phyloP scores from a whole-genome alignment of 2,113 vertebrate species.

The Chascanopsetta lugubris region DNA sequence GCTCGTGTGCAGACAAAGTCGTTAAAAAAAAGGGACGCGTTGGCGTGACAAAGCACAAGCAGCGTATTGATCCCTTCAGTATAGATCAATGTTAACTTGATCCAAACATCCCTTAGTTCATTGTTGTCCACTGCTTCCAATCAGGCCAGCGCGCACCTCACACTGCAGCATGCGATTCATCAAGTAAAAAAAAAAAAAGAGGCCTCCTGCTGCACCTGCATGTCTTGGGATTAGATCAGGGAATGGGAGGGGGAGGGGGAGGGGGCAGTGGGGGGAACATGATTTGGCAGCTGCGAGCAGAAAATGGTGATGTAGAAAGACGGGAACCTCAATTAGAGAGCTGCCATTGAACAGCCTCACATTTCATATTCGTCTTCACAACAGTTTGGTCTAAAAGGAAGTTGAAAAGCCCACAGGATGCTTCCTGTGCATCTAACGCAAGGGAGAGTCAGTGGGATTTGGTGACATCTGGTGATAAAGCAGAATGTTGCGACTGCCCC shows the following conservation, averaged over 20 bases:
- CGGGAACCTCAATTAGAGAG: not conserved
- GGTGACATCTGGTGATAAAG: too few relatives aligned
- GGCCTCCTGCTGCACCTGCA: not conserved
- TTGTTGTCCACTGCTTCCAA: not conserved
- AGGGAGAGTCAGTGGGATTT: too few relatives aligned
- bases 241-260: not conserved
- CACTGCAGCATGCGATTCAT: not conserved
- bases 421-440: too few relatives aligned
- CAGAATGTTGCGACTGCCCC: too few relatives aligned
- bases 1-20: too few relatives aligned
- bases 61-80: not conserved
- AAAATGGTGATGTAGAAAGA: not conserved
- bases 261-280: not conserved
- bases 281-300: not conserved
- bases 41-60: not conserved
- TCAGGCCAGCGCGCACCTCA: not conserved
- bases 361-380: too few relatives aligned
- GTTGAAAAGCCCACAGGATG: too few relatives aligned
- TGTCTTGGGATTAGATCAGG: not conserved
- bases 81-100: not conserved
- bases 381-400: too few relatives aligned
- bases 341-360: too few relatives aligned
- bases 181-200: not conserved
- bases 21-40: too few relatives aligned
- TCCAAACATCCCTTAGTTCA: not conserved